These are phyloP conservation scores for Corydoras maculifer DNA, from an alignment of 2,113 vertebrate species.

Conservation along the genomic window DNA sequence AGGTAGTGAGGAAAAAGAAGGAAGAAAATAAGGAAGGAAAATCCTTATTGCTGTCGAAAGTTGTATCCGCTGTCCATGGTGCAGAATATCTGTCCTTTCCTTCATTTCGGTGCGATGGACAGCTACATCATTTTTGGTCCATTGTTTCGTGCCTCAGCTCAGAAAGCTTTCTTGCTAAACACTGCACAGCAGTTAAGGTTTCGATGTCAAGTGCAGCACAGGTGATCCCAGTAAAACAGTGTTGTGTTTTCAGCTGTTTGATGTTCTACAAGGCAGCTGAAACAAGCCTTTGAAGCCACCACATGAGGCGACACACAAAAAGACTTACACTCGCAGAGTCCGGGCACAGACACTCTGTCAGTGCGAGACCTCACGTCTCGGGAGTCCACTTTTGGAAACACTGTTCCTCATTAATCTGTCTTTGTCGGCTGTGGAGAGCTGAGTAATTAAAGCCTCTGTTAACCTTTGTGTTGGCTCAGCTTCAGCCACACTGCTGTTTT, in stretches of 20 bases:
- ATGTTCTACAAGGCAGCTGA: neutral
- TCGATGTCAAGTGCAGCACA: neutral
- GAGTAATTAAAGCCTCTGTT: conserved; percentile 38
- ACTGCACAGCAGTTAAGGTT: conserved; percentile 2
- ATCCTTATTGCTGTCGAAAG: too few relatives aligned
- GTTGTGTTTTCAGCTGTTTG: conserved; percentile 12
- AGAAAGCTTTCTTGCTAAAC: conserved; percentile 1
- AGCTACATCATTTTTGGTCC: neutral
- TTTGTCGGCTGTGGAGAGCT: conserved; percentile 19
- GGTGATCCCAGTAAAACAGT: neutral
- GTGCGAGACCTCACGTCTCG: conserved; percentile 14
- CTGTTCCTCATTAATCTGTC: conserved; percentile 32
- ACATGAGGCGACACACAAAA: neutral
- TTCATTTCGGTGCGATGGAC: neutral
- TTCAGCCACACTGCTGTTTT: conserved; percentile 22
- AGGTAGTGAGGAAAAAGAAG: too few relatives aligned
- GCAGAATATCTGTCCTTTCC: conserved; percentile 2
- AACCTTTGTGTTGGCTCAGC: conserved; percentile 34
- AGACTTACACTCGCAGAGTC: neutral
- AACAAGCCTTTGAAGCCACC: conserved; percentile 13
- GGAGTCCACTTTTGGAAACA: conserved; percentile 32
- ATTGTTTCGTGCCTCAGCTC: neutral
- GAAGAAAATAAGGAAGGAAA: too few relatives aligned
- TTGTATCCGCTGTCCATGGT: neutral
- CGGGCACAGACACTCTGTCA: neutral